Conservation (phyloP, 2,113 vertebrate species). For the Camarhynchus parvulus region DNA sequence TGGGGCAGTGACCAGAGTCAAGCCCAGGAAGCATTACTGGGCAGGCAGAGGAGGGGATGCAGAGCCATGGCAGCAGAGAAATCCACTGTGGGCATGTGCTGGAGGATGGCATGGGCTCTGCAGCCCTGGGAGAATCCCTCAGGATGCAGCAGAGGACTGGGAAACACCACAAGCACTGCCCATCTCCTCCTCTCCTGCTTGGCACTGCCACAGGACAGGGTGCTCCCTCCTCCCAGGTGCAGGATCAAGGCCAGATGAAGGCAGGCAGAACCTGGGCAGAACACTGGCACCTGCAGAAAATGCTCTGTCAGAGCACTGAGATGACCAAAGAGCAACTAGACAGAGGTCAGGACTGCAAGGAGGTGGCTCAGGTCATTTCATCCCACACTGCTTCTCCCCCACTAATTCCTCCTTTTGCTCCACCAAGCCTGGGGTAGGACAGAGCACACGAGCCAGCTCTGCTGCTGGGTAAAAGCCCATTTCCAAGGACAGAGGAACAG, state of each 20-base stretch:
- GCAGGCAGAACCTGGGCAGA: neutral
- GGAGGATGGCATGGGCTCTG: neutral
- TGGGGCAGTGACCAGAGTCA: neutral
- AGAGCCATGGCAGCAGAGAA: neutral
- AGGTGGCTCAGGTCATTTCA: neutral
- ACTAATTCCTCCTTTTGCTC: neutral
- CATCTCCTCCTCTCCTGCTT: neutral
- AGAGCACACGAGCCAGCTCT: neutral
- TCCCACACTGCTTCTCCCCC: neutral
- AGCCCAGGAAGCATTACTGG: accelerated
- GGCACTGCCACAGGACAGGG: neutral
- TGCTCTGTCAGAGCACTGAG: neutral
- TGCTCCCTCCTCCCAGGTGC: accelerated
- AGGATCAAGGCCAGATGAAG: neutral
- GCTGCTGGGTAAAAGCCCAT: neutral
- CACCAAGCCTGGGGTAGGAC: neutral
- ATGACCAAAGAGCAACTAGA: neutral
- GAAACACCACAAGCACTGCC: neutral
- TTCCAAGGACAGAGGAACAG: slow-evolving; percentile 31
- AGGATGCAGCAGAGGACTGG: neutral
- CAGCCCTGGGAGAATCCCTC: neutral
- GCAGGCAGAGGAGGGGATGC: neutral
- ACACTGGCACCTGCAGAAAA: neutral
- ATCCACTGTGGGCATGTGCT: accelerated
- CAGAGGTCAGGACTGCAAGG: neutral